Evolutionary conservation across 1,140 invertebrate species (phyloP), one percentile per base, ranked within the genome.

Genomic region (Drosophila setifemur): DNA sequence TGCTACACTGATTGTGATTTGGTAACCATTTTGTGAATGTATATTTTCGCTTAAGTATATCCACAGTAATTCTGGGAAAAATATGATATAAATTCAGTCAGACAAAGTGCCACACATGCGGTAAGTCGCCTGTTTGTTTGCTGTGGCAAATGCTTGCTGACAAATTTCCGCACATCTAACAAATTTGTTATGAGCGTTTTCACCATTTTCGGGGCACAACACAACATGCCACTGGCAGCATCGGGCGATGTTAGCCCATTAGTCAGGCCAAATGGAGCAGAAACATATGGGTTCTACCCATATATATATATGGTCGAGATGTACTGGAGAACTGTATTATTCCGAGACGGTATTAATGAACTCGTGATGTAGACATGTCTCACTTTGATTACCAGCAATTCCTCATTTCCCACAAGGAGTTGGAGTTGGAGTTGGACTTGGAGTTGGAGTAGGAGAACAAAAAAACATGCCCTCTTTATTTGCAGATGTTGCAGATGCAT

Each of bases 331-430:
- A 44, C 42, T 67, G 67, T 35, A 37, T 71, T 58, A 47, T 43
- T 26, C 21, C 9, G 53, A 25, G 40, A 18, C 9, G 49, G 61
- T 79, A 85, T 86, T 86, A 85, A 85, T 86, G 75, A 79, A 86
- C 64, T 75, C 75, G 26, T 79, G 60, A 42, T 86, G 81, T 72
- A 63, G 71, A 66, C 81, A 74, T 58, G 75, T 74, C 52, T 74
- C 43, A 45, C 70, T 64, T 31, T 69, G 54, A 85, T 85, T 63
- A 58, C 31, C 25, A 33, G 16, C 42, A 40, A 83, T 82, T 25
- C 40, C 57, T 76, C 47, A 50, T 54, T 31, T 11, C 26, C n/a
- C n/a, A n/a, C n/a, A n/a, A n/a, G n/a, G n/a, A n/a, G n/a, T n/a
- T 29, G 25, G 16, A 26, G 26, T 19, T 16, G 33, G n/a, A 25